phyloP scores from a whole-genome alignment of 2,888 invertebrate species.

The Diogma glabrata region DNA sequence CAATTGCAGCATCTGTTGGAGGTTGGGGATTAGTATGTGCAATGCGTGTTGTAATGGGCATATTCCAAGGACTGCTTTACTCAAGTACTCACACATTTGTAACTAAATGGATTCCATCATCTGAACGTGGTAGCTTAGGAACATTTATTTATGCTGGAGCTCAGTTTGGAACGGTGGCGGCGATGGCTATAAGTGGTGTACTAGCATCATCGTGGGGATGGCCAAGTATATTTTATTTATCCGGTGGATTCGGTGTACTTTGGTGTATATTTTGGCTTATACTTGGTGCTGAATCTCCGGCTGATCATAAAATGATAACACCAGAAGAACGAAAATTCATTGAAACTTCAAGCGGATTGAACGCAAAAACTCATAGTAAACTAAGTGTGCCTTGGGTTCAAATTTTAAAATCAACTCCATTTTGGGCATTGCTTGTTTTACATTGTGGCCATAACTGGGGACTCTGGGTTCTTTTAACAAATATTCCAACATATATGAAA shows the following conservation, averaged over 20 bases:
- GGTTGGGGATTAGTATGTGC: conserved; percentile 45
- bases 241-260: conserved; percentile 40
- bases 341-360: conserved; percentile 28
- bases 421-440: conserved; percentile 43
- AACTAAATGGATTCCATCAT: conserved; percentile 51
- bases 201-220: conserved; percentile 53
- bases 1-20: conserved; percentile 47
- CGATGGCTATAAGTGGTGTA: conserved; percentile 54
- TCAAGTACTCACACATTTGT: conserved; percentile 50
- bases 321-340: conserved; percentile 46
- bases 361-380: conserved; percentile 32
- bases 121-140: conserved; percentile 53
- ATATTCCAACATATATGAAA: conserved; percentile 58
- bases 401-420: conserved; percentile 52
- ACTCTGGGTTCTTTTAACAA: conserved; percentile 57
- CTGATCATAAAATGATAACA: conserved; percentile 41
- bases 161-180: conserved; percentile 61
- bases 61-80: conserved; percentile 49
- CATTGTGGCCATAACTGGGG: conserved; percentile 63
- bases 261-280: conserved; percentile 44
- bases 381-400: conserved; percentile 44
- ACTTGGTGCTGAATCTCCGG: conserved; percentile 48
- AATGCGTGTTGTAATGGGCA: conserved; percentile 48
- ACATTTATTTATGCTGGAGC: conserved; percentile 54
- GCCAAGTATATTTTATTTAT: conserved; percentile 54